Evolutionary conservation across 2,113 vertebrate species (phyloP), one percentile per base, ranked within the genome.

Genomic region (Thalassoma bifasciatum): DNA sequence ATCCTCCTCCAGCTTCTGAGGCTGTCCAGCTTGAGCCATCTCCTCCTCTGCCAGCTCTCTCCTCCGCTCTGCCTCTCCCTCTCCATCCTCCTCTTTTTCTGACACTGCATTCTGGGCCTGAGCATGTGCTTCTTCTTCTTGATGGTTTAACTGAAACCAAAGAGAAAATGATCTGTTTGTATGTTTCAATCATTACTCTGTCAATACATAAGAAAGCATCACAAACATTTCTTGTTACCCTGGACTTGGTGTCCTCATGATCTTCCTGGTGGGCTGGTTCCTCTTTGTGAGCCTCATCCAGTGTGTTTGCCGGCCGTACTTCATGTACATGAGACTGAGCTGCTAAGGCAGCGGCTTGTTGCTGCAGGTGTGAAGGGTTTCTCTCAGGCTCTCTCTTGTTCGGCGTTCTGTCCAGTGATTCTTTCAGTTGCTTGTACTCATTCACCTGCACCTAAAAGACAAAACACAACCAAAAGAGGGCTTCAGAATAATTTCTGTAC

Each of bases 41-140:
- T 66, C 95, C 73, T 97, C 95, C 68, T 96, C 96, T 0, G 95
- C 96, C 91, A 96, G 96, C 89, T 97, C 96, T 93, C 95, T 96
- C 21, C 92, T 95, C 74, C 95, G 94, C 86, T 98, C 95, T 0
- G 96, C 96, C 14, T 97, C 94, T 49, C 95, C 96, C 51, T 93
- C 95, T 9, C 93, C 86, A 10, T 91, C 95, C 61, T 95, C 95
- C 40, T 87, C 94, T 38, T 16, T 88, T 42, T 72, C 92, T 79
- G 73, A 52, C 40, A 66, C 1, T 1, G 46, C 2, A 21, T 66
- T 61, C 16, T 84, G 80, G 23, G 90, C 86, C 1, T 92, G 92
- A 22, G 60, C 92, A 1, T 94, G 73, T 0, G 17, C 61, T 42
- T 79, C 80, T 30, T 73, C 36, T 13, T 71, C 76, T 56, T 72